Evolutionary conservation across 2,888 invertebrate species (phyloP), one percentile per base, ranked within the genome.

Genomic region (Itoplectis maculator): DNA sequence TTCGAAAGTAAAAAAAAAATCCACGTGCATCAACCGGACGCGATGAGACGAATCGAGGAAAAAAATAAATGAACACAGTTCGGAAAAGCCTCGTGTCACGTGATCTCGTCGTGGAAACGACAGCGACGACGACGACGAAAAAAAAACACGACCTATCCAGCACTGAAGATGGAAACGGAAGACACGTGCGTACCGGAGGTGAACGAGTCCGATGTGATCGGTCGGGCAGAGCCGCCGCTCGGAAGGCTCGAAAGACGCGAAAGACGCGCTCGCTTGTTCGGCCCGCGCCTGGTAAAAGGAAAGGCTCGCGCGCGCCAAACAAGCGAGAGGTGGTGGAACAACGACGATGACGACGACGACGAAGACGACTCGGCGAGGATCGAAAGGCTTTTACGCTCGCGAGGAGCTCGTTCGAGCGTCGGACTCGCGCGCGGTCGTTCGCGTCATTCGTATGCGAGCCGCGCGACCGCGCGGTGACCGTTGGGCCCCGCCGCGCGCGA

Each of bases 181-280:
- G 70, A 82, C 82, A 79, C 79, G 82, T 79, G 82, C 82, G 72
- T 72, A 68, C 49, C 82, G 79, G 72, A 82, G 82, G 82, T 76
- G 76, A 79, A 79, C 76, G 76, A 73, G 76, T 69, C 76, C n/a
- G n/a, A n/a, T 79, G 72, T 79, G 82, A 82, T 79, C 76, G 15
- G 54, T 37, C 20, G 70, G 56, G 56, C 73, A 35, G 68, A 68
- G 37, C 40, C 9, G 7, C n/a, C 47, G 29, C 29, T 49, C 54
- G 68, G 73, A 68, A 81, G 68, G 15, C 51, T 81, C 65, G 68
- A 40, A 61, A 29, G 29, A 29, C 29, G 29, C 29, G 29, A 29
- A 29, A 29, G 29, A 29, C 29, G 29, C 29, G 29, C 29, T 2
- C 29, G 29, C 29, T n/a, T n/a, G n/a, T n/a, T n/a, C n/a, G n/a